A percentile compares a stretch with the other conserved stretches of the same genome.
These are phyloP conservation scores for Pica pica DNA, from an alignment of 2,113 vertebrate species.

Conservation along the genomic window DNA sequence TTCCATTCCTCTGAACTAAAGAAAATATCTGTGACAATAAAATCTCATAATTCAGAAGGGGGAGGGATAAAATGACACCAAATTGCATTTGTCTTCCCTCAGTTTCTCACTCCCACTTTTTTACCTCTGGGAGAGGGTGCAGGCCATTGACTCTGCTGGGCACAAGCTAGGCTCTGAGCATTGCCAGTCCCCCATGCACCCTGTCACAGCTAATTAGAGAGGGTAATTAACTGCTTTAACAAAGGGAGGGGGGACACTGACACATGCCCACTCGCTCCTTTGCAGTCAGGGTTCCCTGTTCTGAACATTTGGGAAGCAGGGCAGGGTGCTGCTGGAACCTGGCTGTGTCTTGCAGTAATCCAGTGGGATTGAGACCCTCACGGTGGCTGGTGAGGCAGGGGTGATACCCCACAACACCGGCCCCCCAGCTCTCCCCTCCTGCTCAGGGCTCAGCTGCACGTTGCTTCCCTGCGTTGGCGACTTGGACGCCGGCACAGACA, in stretches of 20 bases:
- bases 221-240: neutral
- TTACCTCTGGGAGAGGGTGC: neutral
- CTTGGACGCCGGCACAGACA: neutral
- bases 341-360: neutral
- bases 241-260: neutral
- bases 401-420: neutral
- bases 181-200: neutral
- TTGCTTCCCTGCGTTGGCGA: neutral
- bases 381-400: neutral
- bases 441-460: neutral
- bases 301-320: neutral
- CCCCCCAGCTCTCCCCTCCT: neutral
- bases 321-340: neutral
- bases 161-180: accelerated
- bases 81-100: neutral
- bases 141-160: accelerated
- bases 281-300: neutral
- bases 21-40: constrained; percentile 4
- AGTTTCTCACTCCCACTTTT: neutral
- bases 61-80: neutral
- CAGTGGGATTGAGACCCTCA: neutral
- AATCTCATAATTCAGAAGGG: neutral
- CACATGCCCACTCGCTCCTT: neutral
- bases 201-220: neutral
- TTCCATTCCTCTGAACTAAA: neutral